Percentiles rank a stretch among this genome's conserved stretches.
Evolutionary conservation across 2,888 invertebrate genomes (phyloP).

Genomic region (Sicus ferrugineus): DNA sequence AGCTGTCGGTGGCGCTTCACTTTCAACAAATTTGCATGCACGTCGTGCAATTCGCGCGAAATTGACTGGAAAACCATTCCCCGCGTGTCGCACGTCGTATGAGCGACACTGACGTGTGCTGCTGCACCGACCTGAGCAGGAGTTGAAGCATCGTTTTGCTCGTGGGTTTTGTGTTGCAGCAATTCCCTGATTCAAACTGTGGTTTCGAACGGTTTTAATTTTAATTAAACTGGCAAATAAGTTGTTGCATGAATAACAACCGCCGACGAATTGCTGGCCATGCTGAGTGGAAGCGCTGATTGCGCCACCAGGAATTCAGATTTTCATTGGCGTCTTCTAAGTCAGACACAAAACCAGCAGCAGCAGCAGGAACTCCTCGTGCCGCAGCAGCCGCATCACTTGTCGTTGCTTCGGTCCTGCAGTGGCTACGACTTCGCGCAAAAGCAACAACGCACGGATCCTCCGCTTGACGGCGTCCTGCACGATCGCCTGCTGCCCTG

Average conservation of each 20-base stretch:
- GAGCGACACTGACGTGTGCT: too few species aligned
- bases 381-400: slow-evolving; percentile 17
- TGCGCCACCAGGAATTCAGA: slow-evolving; percentile 46
- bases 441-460: slow-evolving; percentile 11
- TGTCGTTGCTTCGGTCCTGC: slow-evolving; percentile 28
- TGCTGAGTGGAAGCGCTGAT: slow-evolving; percentile 51
- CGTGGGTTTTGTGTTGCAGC: not conserved
- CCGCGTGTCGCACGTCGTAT: slow-evolving; percentile 20
- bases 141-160: slow-evolving; percentile 26
- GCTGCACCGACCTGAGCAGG: too few species aligned
- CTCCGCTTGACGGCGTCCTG: not conserved
- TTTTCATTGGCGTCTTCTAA: slow-evolving; percentile 44
- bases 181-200: slow-evolving; percentile 24
- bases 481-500: slow-evolving; percentile 19
- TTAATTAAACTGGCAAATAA: not conserved
- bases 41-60: slow-evolving; percentile 40
- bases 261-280: slow-evolving; percentile 41
- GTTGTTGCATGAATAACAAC: slow-evolving; percentile 11
- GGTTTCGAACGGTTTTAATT: slow-evolving; percentile 7
- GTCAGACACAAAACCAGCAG: slow-evolving; percentile 25
- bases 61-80: slow-evolving; percentile 53
- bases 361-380: slow-evolving; percentile 22
- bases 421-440: slow-evolving; percentile 21
- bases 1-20: not conserved
- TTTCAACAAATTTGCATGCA: slow-evolving; percentile 19